Evolutionary conservation across 1,140 invertebrate genomes (phyloP).

Genomic region (Lysiphlebus fabarum): DNA sequence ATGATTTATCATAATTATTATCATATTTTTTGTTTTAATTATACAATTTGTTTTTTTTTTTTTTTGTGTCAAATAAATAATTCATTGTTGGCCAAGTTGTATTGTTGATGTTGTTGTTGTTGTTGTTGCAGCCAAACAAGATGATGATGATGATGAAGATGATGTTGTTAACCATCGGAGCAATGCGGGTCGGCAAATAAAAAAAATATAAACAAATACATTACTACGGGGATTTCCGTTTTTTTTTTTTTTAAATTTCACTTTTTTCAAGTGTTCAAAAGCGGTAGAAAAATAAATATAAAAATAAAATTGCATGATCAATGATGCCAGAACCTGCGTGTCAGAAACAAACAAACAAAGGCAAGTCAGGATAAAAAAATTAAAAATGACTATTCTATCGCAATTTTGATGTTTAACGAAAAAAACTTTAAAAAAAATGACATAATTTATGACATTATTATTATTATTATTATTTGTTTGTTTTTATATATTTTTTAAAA

Average conservation of each 20-base stretch:
- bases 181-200: conserved; percentile 51
- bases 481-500: too few species aligned
- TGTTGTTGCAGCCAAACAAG: conserved; percentile 16
- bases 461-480: too few species aligned
- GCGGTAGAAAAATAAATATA: conserved; percentile 45
- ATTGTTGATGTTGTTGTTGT: conserved; percentile 21
- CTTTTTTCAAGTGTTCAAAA: conserved; percentile 17
- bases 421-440: not conserved
- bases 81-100: not conserved
- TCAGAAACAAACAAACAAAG: conserved; percentile 56
- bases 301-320: conserved; percentile 53
- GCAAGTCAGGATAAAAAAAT: conserved; percentile 44
- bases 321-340: conserved; percentile 52
- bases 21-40: too few species aligned
- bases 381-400: conserved; percentile 19
- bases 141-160: conserved; percentile 11
- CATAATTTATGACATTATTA: too few species aligned
- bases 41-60: too few species aligned
- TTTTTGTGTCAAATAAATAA: too few species aligned
- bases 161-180: conserved; percentile 25
- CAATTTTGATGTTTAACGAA: conserved; percentile 13
- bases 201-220: conserved; percentile 58
- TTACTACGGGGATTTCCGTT: conserved; percentile 42
- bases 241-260: conserved; percentile 30
- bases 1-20: too few species aligned